A percentile compares a stretch with the other conserved stretches of the same genome.
These are phyloP conservation scores for Apeira syringaria DNA, from an alignment of 2,888 invertebrate species.

Conservation along the genomic window DNA sequence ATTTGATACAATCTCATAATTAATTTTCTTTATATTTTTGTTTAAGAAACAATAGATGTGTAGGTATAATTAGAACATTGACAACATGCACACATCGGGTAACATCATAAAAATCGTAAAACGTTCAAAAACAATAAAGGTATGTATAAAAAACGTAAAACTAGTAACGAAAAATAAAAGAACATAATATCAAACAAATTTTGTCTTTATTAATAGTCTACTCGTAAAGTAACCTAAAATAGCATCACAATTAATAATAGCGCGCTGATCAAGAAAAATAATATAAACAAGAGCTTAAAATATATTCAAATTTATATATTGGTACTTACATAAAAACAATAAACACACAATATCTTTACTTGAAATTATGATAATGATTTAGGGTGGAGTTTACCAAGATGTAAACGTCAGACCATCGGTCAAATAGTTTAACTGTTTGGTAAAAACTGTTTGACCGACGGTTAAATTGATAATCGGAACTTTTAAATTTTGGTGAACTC, in stretches of 20 bases:
- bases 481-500: too few relatives aligned
- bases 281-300: slow-evolving; percentile 51
- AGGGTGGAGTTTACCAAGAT: too few relatives aligned
- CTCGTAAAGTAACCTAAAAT: slow-evolving; percentile 76
- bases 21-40: too few relatives aligned
- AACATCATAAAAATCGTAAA: too few relatives aligned
- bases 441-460: too few relatives aligned
- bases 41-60: too few relatives aligned
- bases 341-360: slow-evolving; percentile 22
- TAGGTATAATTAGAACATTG: too few relatives aligned
- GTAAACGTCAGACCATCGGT: too few relatives aligned
- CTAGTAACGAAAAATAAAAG: slow-evolving; percentile 46
- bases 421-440: too few relatives aligned
- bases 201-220: slow-evolving; percentile 78
- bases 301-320: slow-evolving; percentile 43
- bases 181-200: slow-evolving; percentile 55
- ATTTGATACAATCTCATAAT: too few relatives aligned
- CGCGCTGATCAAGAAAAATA: not conserved
- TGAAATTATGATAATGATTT: not conserved
- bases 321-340: slow-evolving; percentile 40
- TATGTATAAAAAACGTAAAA: slow-evolving; percentile 31
- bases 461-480: too few relatives aligned
- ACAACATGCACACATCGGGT: too few relatives aligned
- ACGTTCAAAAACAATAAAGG: not conserved
- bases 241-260: slow-evolving; percentile 66